Conservation (phyloP, 2,797 vertebrate genomes). For the Danio albolineatus region DNA sequence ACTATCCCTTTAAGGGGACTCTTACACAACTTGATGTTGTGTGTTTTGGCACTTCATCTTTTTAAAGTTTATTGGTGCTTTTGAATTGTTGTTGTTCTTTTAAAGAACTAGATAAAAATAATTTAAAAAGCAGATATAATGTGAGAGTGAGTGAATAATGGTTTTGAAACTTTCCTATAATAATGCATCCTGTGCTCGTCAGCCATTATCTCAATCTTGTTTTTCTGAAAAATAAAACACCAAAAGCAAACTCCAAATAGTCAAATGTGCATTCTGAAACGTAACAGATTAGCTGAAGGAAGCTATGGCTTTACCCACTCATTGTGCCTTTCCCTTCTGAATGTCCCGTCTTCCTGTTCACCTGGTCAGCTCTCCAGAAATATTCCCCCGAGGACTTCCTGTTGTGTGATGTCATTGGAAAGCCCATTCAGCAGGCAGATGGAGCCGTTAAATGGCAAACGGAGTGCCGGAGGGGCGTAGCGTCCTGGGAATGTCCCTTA, state of each 20-base stretch:
- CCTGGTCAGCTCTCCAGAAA: constrained; percentile 80
- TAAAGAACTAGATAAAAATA: constrained; percentile 1
- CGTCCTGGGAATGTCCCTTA: constrained; percentile 88
- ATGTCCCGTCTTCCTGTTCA: constrained; percentile 66
- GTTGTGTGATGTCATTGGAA: constrained; percentile 88
- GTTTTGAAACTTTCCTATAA: background rate
- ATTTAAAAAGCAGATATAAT: background rate
- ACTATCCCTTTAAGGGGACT: no score
- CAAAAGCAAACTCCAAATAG: constrained; percentile 6
- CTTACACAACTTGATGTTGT: no score
- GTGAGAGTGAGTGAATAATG: background rate
- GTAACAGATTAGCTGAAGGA: constrained; percentile 1
- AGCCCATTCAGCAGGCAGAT: constrained; percentile 80
- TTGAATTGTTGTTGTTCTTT: background rate
- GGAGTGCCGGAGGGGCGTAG: constrained; percentile 88
- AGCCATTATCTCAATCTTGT: background rate
- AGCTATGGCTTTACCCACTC: background rate
- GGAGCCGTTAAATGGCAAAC: constrained; percentile 86
- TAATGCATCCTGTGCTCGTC: background rate
- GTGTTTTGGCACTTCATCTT: no score
- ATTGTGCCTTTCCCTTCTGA: constrained; percentile 46
- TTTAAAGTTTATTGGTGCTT: background rate
- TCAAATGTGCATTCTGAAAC: constrained; percentile 1
- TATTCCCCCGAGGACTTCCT: constrained; percentile 85
- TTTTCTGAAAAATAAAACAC: constrained; percentile 2